A percentile compares a stretch with the other conserved stretches of the same genome.
These are phyloP conservation scores for Siphlonurus alternatus DNA, from an alignment of 2,888 invertebrate genomes.

Conservation along the genomic window DNA sequence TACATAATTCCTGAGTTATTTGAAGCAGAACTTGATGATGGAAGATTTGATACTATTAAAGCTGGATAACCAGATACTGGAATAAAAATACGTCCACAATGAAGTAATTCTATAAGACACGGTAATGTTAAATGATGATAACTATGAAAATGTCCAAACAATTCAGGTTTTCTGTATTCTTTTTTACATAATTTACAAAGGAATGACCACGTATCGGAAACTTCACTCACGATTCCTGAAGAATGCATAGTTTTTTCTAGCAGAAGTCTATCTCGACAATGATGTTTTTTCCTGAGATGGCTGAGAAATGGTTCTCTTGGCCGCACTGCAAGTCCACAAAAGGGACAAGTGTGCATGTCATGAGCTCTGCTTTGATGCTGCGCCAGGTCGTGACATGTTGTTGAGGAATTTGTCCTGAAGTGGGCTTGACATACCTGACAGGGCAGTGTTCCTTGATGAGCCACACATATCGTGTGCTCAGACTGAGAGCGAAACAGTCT, in stretches of 20 bases:
- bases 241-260: conserved; percentile 6
- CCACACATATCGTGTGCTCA: conserved; percentile 14
- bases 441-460: conserved; percentile 7
- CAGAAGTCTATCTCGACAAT: conserved; percentile 8
- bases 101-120: conserved; percentile 13
- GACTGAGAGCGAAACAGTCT: conserved; percentile 13
- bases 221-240: conserved; percentile 8
- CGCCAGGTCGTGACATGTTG: conserved; percentile 8
- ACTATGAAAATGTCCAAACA: conserved; percentile 16
- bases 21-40: neutral
- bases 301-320: conserved; percentile 14
- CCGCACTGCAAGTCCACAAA: conserved; percentile 14
- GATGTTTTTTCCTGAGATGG: conserved; percentile 15
- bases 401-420: neutral
- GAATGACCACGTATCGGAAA: conserved; percentile 14
- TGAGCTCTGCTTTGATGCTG: conserved; percentile 14
- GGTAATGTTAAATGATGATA: conserved; percentile 15
- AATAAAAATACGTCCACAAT: neutral
- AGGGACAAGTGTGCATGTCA: conserved; percentile 14
- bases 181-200: conserved; percentile 14
- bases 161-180: conserved; percentile 13
- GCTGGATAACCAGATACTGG: neutral
- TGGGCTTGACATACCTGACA: neutral
- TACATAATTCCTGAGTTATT: neutral
- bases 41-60: neutral